Evolutionary conservation across 2,888 invertebrate species (phyloP).

Genomic region (Synanthedon andrenaeformis): DNA sequence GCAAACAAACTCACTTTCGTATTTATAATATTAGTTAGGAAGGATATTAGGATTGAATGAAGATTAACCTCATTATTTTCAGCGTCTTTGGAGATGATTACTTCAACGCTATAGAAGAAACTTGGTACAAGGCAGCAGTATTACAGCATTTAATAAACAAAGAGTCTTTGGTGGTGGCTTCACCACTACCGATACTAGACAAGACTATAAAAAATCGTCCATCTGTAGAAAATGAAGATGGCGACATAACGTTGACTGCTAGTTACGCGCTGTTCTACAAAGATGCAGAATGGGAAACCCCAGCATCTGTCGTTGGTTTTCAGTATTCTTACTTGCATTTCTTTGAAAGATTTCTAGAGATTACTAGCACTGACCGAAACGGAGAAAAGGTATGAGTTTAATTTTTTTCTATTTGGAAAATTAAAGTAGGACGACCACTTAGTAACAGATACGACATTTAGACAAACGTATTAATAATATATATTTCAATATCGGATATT

Average conservation of each 20-base stretch:
- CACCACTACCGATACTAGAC: conserved; percentile 72
- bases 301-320: conserved; percentile 90
- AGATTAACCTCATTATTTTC: conserved; percentile 10
- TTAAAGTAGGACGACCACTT: not conserved
- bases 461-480: too few relatives aligned
- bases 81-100: conserved; percentile 83
- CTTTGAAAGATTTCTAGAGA: conserved; percentile 76
- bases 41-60: too few relatives aligned
- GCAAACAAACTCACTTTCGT: too few relatives aligned
- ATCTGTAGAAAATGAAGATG: conserved; percentile 42
- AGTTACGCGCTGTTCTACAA: conserved; percentile 87
- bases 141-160: conserved; percentile 83
- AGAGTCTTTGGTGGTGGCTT: conserved; percentile 82
- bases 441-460: too few relatives aligned
- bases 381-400: conserved; percentile 21
- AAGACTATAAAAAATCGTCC: conserved; percentile 37
- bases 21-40: too few relatives aligned
- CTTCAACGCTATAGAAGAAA: conserved; percentile 84
- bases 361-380: conserved; percentile 42
- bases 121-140: conserved; percentile 92
- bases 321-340: conserved; percentile 82
- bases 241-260: conserved; percentile 79
- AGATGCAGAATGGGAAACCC: conserved; percentile 80
- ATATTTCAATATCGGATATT: too few relatives aligned
- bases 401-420: not conserved